These are phyloP conservation scores for Leptoteleia sp. DNA, from an alignment of 1,140 invertebrate genomes.

Conservation along the genomic window DNA sequence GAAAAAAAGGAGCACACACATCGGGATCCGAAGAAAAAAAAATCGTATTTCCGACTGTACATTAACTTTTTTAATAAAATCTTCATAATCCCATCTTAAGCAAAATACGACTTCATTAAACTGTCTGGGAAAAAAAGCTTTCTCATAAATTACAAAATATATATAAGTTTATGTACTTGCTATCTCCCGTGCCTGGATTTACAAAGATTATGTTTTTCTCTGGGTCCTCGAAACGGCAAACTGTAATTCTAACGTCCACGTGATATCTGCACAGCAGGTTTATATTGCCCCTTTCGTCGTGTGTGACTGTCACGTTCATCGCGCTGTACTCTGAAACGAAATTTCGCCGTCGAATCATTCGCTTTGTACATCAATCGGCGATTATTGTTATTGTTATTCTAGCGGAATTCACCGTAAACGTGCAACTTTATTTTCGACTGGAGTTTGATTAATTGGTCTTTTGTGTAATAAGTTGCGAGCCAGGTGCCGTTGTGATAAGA, in stretches of 20 bases:
- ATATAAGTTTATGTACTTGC: slow-evolving; percentile 60
- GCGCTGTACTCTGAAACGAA: slow-evolving; percentile 44
- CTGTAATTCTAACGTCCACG: slow-evolving; percentile 39
- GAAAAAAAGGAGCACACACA: slow-evolving; percentile 17
- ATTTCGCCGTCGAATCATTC: slow-evolving; percentile 6
- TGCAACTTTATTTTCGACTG: slow-evolving; percentile 47
- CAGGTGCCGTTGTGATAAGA: slow-evolving; percentile 65
- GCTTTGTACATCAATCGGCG: background rate
- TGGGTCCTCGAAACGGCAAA: slow-evolving; percentile 66
- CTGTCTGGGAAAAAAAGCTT: slow-evolving; percentile 27
- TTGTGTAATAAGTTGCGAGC: slow-evolving; percentile 53
- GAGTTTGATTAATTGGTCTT: slow-evolving; percentile 40
- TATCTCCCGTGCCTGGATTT: slow-evolving; percentile 64
- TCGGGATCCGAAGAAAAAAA: background rate
- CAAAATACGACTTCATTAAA: slow-evolving; percentile 31
- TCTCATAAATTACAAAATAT: slow-evolving; percentile 32
- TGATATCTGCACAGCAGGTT: slow-evolving; percentile 66
- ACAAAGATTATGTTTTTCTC: slow-evolving; percentile 58
- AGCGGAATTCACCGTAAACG: slow-evolving; percentile 47
- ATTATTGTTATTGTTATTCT: background rate
- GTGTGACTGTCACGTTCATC: slow-evolving; percentile 46
- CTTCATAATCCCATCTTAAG: slow-evolving; percentile 20
- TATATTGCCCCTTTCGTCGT: slow-evolving; percentile 36
- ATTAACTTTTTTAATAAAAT: slow-evolving; percentile 41
- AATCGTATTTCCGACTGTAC: slow-evolving; percentile 17